Evolutionary conservation across 1,140 invertebrate genomes (phyloP).

Genomic region (Muscidifurax raptorellus): DNA sequence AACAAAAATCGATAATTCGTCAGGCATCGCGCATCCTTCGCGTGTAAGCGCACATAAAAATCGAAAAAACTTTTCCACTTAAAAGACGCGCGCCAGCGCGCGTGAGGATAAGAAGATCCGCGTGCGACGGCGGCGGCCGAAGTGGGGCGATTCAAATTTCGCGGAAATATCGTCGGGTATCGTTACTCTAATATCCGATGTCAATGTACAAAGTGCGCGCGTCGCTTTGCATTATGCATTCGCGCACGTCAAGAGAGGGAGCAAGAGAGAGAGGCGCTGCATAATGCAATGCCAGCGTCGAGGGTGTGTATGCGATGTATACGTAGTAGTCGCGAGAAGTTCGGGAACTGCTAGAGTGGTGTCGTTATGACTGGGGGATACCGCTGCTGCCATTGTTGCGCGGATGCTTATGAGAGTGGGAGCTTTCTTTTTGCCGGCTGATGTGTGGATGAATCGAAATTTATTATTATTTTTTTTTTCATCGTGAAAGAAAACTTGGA

Average conservation of each 20-base stretch:
- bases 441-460: background rate
- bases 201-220: slow-evolving; percentile 36
- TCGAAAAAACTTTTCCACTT: slow-evolving; percentile 45
- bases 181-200: slow-evolving; percentile 38
- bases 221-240: slow-evolving; percentile 43
- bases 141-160: slow-evolving; percentile 35
- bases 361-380: background rate
- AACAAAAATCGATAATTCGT: slow-evolving; percentile 31
- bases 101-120: background rate
- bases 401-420: background rate
- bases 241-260: background rate
- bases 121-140: background rate
- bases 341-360: background rate
- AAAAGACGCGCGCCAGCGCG: background rate
- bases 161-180: slow-evolving; percentile 33
- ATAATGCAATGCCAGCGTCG: slow-evolving; percentile 29
- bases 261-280: slow-evolving; percentile 2
- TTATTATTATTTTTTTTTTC: background rate
- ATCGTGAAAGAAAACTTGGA: background rate
- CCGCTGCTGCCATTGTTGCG: background rate
- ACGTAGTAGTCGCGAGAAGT: background rate
- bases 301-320: background rate
- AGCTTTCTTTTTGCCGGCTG: background rate
- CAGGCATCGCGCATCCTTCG: slow-evolving; percentile 11
- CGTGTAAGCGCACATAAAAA: slow-evolving; percentile 27